Base-by-base conservation (phyloP, 2,888 invertebrate genomes). In the Tiliacea aurago region DNA sequence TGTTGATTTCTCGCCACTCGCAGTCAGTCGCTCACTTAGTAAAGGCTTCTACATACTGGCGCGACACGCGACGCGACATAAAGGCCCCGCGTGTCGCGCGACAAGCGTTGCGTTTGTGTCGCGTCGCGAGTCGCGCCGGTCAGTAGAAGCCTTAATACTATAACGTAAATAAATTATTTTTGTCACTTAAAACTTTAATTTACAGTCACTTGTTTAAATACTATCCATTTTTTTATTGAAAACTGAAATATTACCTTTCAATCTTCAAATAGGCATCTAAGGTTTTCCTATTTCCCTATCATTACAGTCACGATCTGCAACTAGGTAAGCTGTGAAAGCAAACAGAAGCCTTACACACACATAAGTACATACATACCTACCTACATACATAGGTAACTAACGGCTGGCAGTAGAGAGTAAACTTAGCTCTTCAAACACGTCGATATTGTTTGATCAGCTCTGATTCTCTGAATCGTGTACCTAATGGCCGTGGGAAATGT, bases 301-400 rank as follows among this genome's bases (percentile, higher is more conserved):
- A 23, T 43, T 28, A 13, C 7, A 20, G 28, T 9, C 28, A 53
- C 28, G 41, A 49, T 37, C 28, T 56, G 13, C 20, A 49, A 37
- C 13, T 45, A 80, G 41, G 18, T 49, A 65, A 66, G 41, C 47
- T 58, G 61, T 49, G 62, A 72, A 63, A 72, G 28, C 13, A 77
- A 82, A 80, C 13, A 80, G 64, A 81, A 76, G 58, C 56, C 78
- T 70, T 81, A 33, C 51, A 41, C n/a, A 47, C 23, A 43, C 43
- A 55, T 47, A 28, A 18, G n/a, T n/a, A 43, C 0, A 4, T 18
- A 51, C 9, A 2, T n/a, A 45, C 13, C 23, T 53, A 53, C 53
- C 5, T 15, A 18, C 18, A 9, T 41, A 37, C 11, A 15, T 41
- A 53, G 4, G 10, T 33, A 53, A 11, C 41, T 33, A 47, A 15